Conservation (phyloP, 2,113 vertebrate species). For the Hirundichthys speculiger region DNA sequence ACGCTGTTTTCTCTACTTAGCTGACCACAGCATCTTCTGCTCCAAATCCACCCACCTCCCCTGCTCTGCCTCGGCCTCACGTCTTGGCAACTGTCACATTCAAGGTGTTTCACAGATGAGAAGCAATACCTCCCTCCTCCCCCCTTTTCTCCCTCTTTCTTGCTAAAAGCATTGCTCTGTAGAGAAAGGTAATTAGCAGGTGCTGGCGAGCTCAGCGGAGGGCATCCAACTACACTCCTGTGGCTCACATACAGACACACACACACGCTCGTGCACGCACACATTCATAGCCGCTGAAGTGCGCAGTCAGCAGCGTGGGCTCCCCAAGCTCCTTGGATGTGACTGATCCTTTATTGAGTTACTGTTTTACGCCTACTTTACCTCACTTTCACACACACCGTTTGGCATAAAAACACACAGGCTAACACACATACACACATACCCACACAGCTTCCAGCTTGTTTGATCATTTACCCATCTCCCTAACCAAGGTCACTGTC, state of each 20-base stretch:
- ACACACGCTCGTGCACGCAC: constrained; percentile 52
- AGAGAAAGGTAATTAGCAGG: constrained; percentile 96
- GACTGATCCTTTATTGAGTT: constrained; percentile 87
- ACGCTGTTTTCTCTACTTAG: constrained; percentile 89
- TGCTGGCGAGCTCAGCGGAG: constrained; percentile 90
- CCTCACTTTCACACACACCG: constrained; percentile 65
- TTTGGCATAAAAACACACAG: constrained; percentile 62
- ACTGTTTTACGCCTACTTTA: constrained; percentile 84
- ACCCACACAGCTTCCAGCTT: constrained; percentile 75
- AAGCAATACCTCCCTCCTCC: constrained; percentile 82
- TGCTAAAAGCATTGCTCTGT: constrained; percentile 90
- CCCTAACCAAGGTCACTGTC: constrained; percentile 82
- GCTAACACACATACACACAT: constrained; percentile 39
- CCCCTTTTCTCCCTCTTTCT: constrained; percentile 65
- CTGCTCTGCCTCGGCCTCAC: constrained; percentile 87
- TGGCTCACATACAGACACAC: constrained; percentile 69
- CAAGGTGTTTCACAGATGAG: constrained; percentile 99
- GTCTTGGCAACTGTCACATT: constrained; percentile 99
- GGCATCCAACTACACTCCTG: constrained; percentile 80
- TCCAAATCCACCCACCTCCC: constrained; percentile 75
- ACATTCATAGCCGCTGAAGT: constrained; percentile 72
- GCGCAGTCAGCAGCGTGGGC: constrained; percentile 83
- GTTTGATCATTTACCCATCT: constrained; percentile 84
- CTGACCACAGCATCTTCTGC: constrained; percentile 99
- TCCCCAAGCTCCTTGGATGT: constrained; percentile 82